Conservation (phyloP, 2,888 invertebrate genomes). For the Apodemia zela region DNA sequence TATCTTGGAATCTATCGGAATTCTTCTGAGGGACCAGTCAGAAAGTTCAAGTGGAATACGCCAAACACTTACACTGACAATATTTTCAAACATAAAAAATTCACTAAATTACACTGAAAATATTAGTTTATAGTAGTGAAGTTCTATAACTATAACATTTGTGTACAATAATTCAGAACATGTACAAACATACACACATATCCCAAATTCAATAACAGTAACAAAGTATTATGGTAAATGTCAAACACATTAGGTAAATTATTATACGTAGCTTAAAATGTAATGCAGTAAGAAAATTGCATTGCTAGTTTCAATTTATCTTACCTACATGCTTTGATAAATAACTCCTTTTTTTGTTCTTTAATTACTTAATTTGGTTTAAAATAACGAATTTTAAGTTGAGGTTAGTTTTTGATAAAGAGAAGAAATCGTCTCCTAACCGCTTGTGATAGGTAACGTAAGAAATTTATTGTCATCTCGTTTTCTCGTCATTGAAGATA, state of each 20-base stretch:
- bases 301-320: not conserved
- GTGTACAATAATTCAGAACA: conserved; percentile 15
- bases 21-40: not conserved
- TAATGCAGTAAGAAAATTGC: not conserved
- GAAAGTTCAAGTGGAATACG: not conserved
- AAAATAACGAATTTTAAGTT: too few species aligned
- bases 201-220: not conserved
- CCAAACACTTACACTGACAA: conserved; percentile 3
- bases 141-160: conserved; percentile 6
- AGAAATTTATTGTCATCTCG: too few species aligned
- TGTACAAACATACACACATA: conserved; percentile 5
- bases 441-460: too few species aligned
- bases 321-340: not conserved
- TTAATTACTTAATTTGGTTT: too few species aligned
- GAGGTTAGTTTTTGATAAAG: too few species aligned
- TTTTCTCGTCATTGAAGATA: too few species aligned
- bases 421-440: too few species aligned
- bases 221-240: not conserved
- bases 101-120: conserved; percentile 10
- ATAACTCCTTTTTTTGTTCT: too few species aligned
- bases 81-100: conserved; percentile 10
- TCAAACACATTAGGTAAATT: not conserved
- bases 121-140: not conserved
- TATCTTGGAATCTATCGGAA: not conserved
- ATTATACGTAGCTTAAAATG: not conserved